These are phyloP conservation scores for Carpatolechia fugitivella DNA, from an alignment of 2,888 invertebrate species.

Conservation along the genomic window DNA sequence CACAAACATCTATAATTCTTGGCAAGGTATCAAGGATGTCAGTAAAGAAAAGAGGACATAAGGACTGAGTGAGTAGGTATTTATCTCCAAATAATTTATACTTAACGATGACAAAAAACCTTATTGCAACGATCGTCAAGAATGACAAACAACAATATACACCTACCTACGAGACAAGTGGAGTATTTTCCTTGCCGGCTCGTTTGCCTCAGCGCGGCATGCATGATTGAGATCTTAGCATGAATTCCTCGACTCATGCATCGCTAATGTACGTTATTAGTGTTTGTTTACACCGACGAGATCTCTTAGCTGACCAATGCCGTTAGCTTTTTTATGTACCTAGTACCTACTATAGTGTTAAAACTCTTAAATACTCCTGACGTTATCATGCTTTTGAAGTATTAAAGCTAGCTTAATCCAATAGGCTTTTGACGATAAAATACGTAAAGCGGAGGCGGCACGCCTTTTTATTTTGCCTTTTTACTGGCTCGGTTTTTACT, in stretches of 20 bases:
- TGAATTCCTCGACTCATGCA: conserved; percentile 36
- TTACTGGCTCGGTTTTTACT: no score
- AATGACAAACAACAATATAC: background rate
- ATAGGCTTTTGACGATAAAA: no score
- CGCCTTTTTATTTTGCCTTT: background rate
- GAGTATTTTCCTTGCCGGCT: background rate
- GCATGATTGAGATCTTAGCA: conserved; percentile 33
- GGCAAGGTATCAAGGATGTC: no score
- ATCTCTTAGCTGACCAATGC: background rate
- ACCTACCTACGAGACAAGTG: background rate
- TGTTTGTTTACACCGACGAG: background rate
- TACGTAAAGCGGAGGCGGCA: no score
- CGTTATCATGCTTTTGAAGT: no score
- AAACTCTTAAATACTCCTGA: no score
- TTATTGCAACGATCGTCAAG: background rate
- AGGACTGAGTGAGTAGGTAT: no score
- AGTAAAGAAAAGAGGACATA: no score
- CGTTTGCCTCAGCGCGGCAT: background rate
- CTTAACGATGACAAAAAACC: background rate
- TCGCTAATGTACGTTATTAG: conserved; percentile 8
- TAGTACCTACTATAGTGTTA: no score
- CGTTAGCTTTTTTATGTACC: background rate
- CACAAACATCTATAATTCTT: no score
- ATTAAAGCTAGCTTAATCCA: no score
- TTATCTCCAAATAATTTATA: no score